phyloP scores from a whole-genome alignment of 2,797 vertebrate species.

The Atherinosoma microstoma region DNA sequence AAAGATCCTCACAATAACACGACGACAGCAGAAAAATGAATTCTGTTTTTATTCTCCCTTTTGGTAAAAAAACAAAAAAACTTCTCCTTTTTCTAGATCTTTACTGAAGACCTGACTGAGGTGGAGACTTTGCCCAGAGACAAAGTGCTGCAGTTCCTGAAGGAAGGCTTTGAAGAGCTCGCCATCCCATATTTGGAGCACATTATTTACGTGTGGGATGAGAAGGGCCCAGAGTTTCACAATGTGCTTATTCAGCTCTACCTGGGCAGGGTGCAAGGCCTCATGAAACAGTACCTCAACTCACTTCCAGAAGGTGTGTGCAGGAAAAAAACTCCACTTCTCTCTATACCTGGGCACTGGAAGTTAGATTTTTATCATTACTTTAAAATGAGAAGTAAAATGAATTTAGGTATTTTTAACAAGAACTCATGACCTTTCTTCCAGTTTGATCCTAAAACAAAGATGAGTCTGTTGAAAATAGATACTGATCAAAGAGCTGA shows the following conservation, averaged over 20 bases:
- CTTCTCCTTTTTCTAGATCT: constrained; percentile 85
- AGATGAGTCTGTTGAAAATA: too few species aligned
- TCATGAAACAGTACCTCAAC: constrained; percentile 96
- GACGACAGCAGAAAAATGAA: neutral
- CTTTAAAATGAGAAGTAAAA: neutral
- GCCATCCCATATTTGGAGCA: constrained; percentile 97
- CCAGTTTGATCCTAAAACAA: too few species aligned
- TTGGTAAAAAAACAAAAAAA: neutral
- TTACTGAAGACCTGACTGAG: constrained; percentile 96
- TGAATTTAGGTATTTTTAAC: too few species aligned
- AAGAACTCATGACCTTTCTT: too few species aligned
- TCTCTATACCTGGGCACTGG: neutral
- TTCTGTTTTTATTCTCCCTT: neutral
- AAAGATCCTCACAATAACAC: neutral
- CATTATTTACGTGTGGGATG: constrained; percentile 93
- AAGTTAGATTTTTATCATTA: neutral
- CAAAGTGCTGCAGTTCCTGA: constrained; percentile 91
- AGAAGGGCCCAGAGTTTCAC: constrained; percentile 91
- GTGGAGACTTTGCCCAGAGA: constrained; percentile 94
- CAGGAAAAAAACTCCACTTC: neutral
- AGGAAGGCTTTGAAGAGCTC: constrained; percentile 93
- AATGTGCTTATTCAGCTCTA: constrained; percentile 97
- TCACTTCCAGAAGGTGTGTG: constrained; percentile 89
- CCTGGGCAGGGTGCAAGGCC: constrained; percentile 93
- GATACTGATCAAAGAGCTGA: too few species aligned